Evolutionary conservation across 2,113 vertebrate genomes (phyloP).

Genomic region (Sinocyclocheilus anshuiensis): DNA sequence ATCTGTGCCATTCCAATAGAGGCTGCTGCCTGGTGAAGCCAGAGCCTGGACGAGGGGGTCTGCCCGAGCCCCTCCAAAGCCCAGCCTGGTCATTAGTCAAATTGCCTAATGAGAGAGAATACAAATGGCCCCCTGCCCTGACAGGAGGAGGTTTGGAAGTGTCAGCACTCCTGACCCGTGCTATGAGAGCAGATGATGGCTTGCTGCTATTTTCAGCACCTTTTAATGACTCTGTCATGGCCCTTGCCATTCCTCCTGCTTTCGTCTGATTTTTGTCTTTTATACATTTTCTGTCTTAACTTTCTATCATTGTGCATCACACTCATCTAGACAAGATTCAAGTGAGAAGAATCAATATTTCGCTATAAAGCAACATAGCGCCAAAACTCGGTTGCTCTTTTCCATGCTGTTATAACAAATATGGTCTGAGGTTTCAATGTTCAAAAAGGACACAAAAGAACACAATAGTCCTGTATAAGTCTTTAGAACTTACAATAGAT

Average conservation of each 20-base stretch:
- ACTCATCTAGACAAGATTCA: neutral
- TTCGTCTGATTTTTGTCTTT: constrained; percentile 54
- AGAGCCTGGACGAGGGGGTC: constrained; percentile 41
- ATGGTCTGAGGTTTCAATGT: neutral
- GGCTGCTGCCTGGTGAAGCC: constrained; percentile 54
- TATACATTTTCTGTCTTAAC: constrained; percentile 50
- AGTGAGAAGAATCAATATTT: neutral
- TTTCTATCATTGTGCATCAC: neutral
- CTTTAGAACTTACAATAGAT: too few relatives aligned
- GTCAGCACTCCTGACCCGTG: constrained; percentile 74
- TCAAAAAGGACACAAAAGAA: neutral
- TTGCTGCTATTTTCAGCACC: constrained; percentile 82
- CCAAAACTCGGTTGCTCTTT: neutral
- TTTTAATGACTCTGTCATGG: constrained; percentile 77
- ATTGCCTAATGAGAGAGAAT: constrained; percentile 77
- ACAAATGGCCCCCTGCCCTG: constrained; percentile 74
- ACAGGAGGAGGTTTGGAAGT: constrained; percentile 81
- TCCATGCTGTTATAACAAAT: neutral
- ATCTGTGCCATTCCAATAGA: constrained; percentile 79
- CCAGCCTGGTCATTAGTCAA: constrained; percentile 74
- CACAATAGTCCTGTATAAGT: too few relatives aligned
- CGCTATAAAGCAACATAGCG: neutral
- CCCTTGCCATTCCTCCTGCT: constrained; percentile 54
- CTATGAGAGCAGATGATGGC: constrained; percentile 82
- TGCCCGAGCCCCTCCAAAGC: constrained; percentile 51